Evolutionary conservation across 2,888 invertebrate genomes (phyloP).

Genomic region (Lithophane semibrunnea): DNA sequence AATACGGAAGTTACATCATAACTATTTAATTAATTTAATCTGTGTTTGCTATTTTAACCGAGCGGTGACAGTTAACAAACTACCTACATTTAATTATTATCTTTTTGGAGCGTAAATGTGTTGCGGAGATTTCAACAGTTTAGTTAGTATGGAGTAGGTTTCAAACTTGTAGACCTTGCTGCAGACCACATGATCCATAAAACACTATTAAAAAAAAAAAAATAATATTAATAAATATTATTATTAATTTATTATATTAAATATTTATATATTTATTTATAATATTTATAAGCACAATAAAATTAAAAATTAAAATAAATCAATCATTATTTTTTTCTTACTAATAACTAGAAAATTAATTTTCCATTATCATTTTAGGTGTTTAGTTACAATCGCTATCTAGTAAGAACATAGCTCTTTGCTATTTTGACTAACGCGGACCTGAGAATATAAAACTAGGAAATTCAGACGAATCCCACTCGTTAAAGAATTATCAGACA

Average conservation of each 20-base stretch:
- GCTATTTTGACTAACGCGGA: background rate
- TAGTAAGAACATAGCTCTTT: background rate
- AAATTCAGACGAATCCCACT: background rate
- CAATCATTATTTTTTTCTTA: background rate
- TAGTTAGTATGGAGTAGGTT: constrained; percentile 32
- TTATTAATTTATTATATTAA: no score
- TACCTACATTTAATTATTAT: constrained; percentile 36
- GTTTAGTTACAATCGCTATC: background rate
- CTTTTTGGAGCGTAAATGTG: constrained; percentile 38
- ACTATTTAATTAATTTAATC: background rate
- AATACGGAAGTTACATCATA: background rate
- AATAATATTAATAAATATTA: no score
- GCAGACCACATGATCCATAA: no score
- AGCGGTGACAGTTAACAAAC: constrained; percentile 19
- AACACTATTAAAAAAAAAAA: no score
- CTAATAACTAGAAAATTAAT: no score
- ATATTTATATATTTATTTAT: no score
- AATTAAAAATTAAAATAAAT: no score
- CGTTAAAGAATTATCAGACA: background rate
- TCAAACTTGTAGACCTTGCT: no score
- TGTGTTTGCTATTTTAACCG: constrained; percentile 3
- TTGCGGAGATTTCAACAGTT: constrained; percentile 10
- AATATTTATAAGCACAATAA: no score
- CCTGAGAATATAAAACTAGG: background rate
- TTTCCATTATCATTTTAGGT: background rate